These are phyloP conservation scores for Euglossa dilemma DNA, from an alignment of 1,140 invertebrate genomes.

Conservation along the genomic window DNA sequence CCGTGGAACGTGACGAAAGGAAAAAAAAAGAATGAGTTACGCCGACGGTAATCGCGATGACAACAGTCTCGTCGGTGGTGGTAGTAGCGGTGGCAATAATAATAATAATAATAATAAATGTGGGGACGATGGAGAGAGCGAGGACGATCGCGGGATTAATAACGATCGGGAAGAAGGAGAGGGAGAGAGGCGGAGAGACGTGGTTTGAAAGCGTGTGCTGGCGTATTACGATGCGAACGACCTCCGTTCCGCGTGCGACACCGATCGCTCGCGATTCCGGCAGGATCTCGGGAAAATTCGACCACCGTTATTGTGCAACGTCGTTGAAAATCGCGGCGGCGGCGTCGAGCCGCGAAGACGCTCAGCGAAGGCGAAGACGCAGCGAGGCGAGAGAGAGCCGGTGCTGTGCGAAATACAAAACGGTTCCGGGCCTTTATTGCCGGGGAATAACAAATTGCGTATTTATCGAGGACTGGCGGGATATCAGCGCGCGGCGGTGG, in stretches of 20 bases:
- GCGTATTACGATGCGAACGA: slow-evolving; percentile 61
- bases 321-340: slow-evolving; percentile 25
- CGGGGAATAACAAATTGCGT: slow-evolving; percentile 39
- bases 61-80: no score
- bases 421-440: neutral
- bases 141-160: neutral
- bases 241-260: slow-evolving; percentile 44
- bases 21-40: neutral
- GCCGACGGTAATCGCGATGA: slow-evolving; percentile 6
- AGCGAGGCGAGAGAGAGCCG: no score
- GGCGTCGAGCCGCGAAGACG: no score
- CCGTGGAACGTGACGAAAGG: neutral
- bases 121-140: neutral
- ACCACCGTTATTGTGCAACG: neutral
- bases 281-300: slow-evolving; percentile 1
- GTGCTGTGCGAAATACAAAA: neutral
- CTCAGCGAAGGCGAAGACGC: no score
- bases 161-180: neutral
- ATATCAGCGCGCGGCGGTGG: neutral
- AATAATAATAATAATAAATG: neutral
- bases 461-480: slow-evolving; percentile 18
- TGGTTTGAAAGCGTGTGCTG: slow-evolving; percentile 41
- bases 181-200: neutral
- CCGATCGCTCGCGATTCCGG: neutral
- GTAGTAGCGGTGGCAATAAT: neutral